Evolutionary conservation across 2,888 invertebrate genomes (phyloP).

Genomic region (Ephialtes manifestator): DNA sequence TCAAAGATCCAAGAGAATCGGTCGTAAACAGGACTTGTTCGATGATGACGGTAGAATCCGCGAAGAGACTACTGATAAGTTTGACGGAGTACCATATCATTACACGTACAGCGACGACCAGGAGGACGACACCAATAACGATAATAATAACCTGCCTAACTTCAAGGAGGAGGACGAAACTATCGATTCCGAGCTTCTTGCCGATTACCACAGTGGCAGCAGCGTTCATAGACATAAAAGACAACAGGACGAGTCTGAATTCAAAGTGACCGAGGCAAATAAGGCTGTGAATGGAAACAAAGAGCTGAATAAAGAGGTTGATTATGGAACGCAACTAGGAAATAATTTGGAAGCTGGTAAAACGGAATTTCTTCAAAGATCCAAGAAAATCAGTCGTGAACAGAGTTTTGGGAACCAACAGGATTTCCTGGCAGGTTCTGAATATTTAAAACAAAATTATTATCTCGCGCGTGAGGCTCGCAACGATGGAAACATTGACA

Average conservation of each 20-base stretch:
- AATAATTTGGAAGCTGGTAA: slow-evolving; percentile 3
- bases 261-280: neutral
- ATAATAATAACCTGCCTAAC: neutral
- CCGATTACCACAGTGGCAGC: slow-evolving; percentile 44
- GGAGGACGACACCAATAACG: neutral
- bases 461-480: no score
- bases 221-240: slow-evolving; percentile 11
- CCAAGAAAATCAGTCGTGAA: slow-evolving; percentile 39
- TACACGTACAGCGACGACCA: slow-evolving; percentile 75
- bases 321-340: slow-evolving; percentile 39
- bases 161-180: neutral
- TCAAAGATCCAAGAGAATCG: slow-evolving; percentile 47
- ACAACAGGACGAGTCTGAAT: neutral
- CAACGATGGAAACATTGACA: neutral
- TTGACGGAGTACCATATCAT: slow-evolving; percentile 68
- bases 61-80: slow-evolving; percentile 59
- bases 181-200: slow-evolving; percentile 40
- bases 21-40: slow-evolving; percentile 77
- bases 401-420: neutral
- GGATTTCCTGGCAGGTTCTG: neutral
- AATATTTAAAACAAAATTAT: neutral
- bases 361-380: slow-evolving; percentile 37
- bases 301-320: slow-evolving; percentile 33
- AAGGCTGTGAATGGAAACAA: neutral
- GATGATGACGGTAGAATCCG: slow-evolving; percentile 84